Conservation (phyloP, 2,797 vertebrate genomes). For the Micromesistius poutassou region DNA sequence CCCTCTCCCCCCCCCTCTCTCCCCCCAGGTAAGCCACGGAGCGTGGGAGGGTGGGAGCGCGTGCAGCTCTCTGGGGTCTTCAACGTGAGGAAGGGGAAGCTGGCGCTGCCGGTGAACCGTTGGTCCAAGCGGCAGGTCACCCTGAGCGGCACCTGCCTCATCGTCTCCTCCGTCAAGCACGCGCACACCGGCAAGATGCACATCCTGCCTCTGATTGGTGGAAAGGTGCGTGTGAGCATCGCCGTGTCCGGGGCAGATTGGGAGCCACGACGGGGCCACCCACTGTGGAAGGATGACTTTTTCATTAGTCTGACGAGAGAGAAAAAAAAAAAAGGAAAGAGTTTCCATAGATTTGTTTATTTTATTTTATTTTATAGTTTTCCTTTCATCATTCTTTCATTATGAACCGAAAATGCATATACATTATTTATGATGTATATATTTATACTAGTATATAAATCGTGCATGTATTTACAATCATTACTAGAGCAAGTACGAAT, state of each 20-base stretch:
- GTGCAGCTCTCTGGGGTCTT: constrained; percentile 94
- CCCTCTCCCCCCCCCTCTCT: too few relatives aligned
- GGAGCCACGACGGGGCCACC: too few relatives aligned
- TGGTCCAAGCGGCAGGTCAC: constrained; percentile 95
- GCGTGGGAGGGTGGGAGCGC: constrained; percentile 83
- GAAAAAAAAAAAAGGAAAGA: too few relatives aligned
- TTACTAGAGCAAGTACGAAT: too few relatives aligned
- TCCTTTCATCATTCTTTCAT: not conserved
- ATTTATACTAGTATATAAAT: not conserved
- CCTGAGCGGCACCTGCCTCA: constrained; percentile 94
- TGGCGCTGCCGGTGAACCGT: constrained; percentile 94
- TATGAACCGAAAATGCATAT: not conserved
- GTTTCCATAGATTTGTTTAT: not conserved
- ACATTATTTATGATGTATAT: not conserved
- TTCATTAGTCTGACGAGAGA: too few relatives aligned
- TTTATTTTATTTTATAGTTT: not conserved
- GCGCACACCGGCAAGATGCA: constrained; percentile 96
- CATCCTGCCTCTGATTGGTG: constrained; percentile 93
- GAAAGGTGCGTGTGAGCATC: constrained; percentile 79
- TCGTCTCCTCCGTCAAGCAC: constrained; percentile 95
- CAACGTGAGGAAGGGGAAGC: constrained; percentile 95
- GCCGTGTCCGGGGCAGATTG: not conserved
- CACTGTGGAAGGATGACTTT: too few relatives aligned
- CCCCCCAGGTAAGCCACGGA: constrained; percentile 85
- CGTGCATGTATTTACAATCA: too few relatives aligned